phyloP scores from a whole-genome alignment of 2,888 invertebrate genomes.

The Phalera bucephala region DNA sequence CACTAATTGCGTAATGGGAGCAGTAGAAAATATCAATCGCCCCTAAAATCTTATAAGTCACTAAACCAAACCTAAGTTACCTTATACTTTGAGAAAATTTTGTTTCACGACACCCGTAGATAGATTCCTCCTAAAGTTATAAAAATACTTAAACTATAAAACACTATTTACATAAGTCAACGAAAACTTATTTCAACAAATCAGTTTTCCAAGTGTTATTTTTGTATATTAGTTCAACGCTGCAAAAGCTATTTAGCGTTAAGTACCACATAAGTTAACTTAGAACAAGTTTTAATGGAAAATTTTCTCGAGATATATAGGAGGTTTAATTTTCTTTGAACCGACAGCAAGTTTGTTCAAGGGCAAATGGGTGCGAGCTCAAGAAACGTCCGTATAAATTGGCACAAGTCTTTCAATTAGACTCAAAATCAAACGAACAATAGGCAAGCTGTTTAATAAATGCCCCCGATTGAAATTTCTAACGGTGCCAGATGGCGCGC shows the following conservation, averaged over 20 bases:
- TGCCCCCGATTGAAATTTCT: conserved; percentile 59
- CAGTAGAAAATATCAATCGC: too few species aligned
- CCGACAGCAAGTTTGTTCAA: conserved; percentile 10
- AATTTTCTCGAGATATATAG: conserved; percentile 15
- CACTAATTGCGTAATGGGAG: too few species aligned
- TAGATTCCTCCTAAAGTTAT: too few species aligned
- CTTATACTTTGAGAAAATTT: too few species aligned
- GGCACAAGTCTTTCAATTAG: conserved; percentile 39
- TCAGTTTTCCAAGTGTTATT: not conserved
- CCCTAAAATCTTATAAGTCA: too few species aligned
- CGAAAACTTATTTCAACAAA: too few species aligned
- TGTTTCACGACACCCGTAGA: too few species aligned
- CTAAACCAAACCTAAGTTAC: too few species aligned
- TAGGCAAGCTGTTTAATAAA: conserved; percentile 58
- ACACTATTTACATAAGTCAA: too few species aligned
- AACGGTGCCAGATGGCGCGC: conserved; percentile 57
- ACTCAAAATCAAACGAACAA: conserved; percentile 52
- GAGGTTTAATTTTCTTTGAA: conserved; percentile 18
- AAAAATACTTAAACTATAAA: too few species aligned
- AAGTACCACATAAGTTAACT: conserved; percentile 4
- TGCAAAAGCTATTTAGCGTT: too few species aligned
- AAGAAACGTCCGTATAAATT: conserved; percentile 20
- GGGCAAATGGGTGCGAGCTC: conserved; percentile 17
- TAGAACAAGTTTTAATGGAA: conserved; percentile 6
- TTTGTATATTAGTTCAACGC: too few species aligned